Evolutionary conservation across 1,140 invertebrate genomes (phyloP), one percentile per base, ranked within the genome.

Genomic region (Nixonia krombeini): DNA sequence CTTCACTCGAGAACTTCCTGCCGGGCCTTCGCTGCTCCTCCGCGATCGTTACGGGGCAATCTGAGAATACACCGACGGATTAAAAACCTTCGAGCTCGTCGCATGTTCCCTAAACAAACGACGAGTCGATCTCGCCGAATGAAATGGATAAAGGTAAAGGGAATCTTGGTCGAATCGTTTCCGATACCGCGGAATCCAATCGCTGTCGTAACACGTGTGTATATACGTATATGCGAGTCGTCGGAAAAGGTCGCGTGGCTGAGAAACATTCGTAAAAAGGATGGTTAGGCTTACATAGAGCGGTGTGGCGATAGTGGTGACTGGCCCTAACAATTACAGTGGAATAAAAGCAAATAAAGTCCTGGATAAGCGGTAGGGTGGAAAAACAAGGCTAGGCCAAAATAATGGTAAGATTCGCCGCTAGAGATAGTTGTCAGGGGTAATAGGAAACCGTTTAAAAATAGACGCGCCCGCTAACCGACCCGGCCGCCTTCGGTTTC

Each of bases 281-380:
- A 80, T 81, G 73, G 76, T 81, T 76, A 77, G 64, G 56, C 73
- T 72, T 65, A 62, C 63, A 62, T 73, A 67, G n/a, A n/a, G 74
- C 70, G 80, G 75, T 82, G 76, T 82, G 73, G 76, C 75, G 80
- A 82, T 84, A 82, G 80, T 82, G 80, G 82, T 82, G 82, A 82
- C 80, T 84, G 82, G 82, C 76, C 80, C 80, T 78, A 81, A 81
- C 82, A 84, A 84, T 84, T 84, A 84, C 82, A 82, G 72, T 62
- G 44, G 78, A 81, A 84, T 81, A 82, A 81, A 82, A 84, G 75
- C 74, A 78, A 84, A 81, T 80, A 78, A 81, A 82, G 76, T 70
- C 71, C 66, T 70, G 51, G 63, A 49, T 50, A 35, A 57, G 21
- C 55, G 53, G 49, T 44, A 63, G 52, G 41, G 64, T 66, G 52